These are phyloP conservation scores for Phataginus tricuspis DNA, from an alignment of 2,797 vertebrate species.

Conservation along the genomic window DNA sequence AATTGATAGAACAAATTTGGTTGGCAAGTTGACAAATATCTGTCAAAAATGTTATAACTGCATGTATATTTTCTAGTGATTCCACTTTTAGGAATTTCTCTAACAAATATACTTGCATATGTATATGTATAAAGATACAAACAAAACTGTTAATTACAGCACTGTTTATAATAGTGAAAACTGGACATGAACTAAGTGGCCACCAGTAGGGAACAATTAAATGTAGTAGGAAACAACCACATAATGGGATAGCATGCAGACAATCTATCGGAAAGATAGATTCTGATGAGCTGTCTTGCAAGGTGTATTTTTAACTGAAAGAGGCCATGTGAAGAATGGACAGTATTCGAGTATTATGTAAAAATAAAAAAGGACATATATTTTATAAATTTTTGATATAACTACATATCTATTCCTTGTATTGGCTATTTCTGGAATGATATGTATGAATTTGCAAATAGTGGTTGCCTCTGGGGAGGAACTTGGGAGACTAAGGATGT, in stretches of 20 bases:
- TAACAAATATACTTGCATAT: not conserved
- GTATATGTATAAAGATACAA: not conserved
- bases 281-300: not conserved
- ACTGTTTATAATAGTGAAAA: not conserved
- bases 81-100: not conserved
- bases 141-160: not conserved
- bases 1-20: not conserved
- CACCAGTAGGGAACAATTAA: not conserved
- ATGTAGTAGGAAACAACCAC: not conserved
- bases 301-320: not conserved
- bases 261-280: not conserved
- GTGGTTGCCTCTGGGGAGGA: not conserved
- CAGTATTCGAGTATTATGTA: not conserved
- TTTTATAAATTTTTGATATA: not conserved
- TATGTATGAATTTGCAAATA: not conserved
- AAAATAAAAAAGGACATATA: not conserved
- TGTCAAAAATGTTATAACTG: not conserved
- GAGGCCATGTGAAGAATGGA: not conserved
- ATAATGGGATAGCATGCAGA: not conserved
- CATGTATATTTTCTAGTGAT: not conserved
- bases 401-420: not conserved
- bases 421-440: not conserved
- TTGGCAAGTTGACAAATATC: not conserved
- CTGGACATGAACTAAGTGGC: not conserved
- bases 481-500: not conserved